phyloP scores from a whole-genome alignment of 2,797 vertebrate species.

The Heteromormyrus szaboi region DNA sequence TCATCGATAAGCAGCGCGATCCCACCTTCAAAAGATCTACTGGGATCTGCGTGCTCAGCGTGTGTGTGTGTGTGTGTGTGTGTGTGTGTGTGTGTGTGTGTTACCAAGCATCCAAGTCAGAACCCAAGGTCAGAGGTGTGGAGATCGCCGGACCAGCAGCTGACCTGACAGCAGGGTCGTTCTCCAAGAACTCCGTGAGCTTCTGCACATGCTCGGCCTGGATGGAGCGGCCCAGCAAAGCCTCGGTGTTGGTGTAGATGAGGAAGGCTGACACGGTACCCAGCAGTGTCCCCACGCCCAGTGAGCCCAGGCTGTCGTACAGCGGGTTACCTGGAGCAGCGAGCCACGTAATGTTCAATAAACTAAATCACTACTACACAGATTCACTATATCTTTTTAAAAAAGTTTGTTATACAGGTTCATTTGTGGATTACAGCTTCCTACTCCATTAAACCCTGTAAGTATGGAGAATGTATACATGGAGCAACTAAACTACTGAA shows the following conservation, averaged over 20 bases:
- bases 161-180: conserved; percentile 89
- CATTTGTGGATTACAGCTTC: conserved; percentile 3
- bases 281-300: conserved; percentile 86
- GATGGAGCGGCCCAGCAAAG: conserved; percentile 89
- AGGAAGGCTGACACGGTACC: conserved; percentile 88
- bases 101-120: neutral
- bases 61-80: neutral
- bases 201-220: conserved; percentile 86
- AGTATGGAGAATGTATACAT: neutral
- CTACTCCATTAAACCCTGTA: neutral
- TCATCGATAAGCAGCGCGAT: neutral
- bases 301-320: conserved; percentile 88
- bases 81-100: neutral
- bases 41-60: neutral
- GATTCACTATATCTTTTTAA: neutral
- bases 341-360: neutral
- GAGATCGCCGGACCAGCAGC: conserved; percentile 18
- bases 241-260: conserved; percentile 96
- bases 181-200: conserved; percentile 93
- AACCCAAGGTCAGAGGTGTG: neutral
- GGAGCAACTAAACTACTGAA: neutral
- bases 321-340: conserved; percentile 72
- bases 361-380: neutral
- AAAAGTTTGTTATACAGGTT: neutral
- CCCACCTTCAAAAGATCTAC: neutral